Evolutionary conservation across 2,113 vertebrate species (phyloP), one percentile per base, ranked within the genome.

Genomic region (Cyprinodon variegatus): DNA sequence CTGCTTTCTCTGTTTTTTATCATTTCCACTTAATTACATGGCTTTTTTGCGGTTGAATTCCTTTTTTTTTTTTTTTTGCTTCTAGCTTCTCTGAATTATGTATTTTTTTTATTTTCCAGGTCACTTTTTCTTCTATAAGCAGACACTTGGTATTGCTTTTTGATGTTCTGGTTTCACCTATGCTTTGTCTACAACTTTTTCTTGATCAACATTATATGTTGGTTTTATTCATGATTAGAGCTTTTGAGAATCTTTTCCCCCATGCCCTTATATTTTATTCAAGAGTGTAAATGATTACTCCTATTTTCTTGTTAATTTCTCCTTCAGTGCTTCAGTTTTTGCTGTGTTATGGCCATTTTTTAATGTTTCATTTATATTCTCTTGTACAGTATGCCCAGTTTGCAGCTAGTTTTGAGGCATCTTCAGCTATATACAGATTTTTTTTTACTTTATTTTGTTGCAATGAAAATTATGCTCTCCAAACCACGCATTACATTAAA

Each of bases 1-100:
- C 62, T 39, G 38, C 57, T 63, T 72, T 57, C 45, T 87, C 87
- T 82, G 77, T 89, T 87, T 67, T 72, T 41, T 61, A 63, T 74
- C 61, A 70, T 82, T 72, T 68, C 53, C 68, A 46, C 40, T 68
- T 76, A 41, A 40, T 10, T n/a, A 37, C 45, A 46, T 36, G 64
- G 13, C 2, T 77, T 73, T 70, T 40, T 20, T 20, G 15, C 29
- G 15, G 48, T 15, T 53, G 15, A 17, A 8, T 57, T 11, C 63
- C 6, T 37, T 37, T 37, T 3, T 3, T 50, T 37, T 3, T 3
- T 50, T 8, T 59, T 15, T 5, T 15, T 41, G 17, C 69, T 59
- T 64, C n/a, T 63, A 60, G 48, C 61, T 48, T 65, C 39, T 39
- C 50, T 64, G 40, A 65, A 4, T 4, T 48, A 38, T 29, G 29